Conservation (phyloP, 2,797 vertebrate genomes). For the Pelochelys cantorii region DNA sequence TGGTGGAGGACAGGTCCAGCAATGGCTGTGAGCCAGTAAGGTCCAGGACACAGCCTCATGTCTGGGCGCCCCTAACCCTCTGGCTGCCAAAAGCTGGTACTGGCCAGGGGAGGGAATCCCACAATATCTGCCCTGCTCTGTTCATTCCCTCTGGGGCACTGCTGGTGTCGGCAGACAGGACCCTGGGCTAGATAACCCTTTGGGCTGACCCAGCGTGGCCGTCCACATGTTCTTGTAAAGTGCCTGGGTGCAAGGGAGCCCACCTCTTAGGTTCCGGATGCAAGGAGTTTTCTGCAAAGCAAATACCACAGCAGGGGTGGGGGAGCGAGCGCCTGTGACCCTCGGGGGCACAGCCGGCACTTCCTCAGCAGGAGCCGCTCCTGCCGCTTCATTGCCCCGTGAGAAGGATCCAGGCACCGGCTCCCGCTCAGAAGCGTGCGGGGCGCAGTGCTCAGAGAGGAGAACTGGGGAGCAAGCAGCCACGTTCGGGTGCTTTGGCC, state of each 20-base stretch:
- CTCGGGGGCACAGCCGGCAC: background rate
- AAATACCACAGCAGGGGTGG: background rate
- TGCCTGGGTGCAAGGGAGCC: too few species aligned
- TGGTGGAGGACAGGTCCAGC: background rate
- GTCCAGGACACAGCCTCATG: fast-evolving
- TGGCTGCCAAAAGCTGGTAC: background rate
- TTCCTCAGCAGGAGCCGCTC: background rate
- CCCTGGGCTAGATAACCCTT: too few species aligned
- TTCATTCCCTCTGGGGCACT: background rate
- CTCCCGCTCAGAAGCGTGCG: background rate
- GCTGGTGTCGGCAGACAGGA: too few species aligned
- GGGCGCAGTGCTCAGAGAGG: background rate
- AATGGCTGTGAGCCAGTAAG: background rate
- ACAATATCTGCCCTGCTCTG: background rate
- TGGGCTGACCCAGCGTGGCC: too few species aligned
- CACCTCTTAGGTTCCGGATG: background rate
- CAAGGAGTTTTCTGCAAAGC: background rate
- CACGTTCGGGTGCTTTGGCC: too few species aligned
- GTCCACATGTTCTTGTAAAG: too few species aligned
- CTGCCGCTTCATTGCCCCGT: background rate
- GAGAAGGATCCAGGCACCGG: background rate
- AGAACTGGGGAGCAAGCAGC: background rate
- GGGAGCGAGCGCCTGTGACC: background rate
- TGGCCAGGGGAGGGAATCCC: background rate
- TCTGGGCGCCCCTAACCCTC: background rate